Evolutionary conservation across 2,888 invertebrate genomes (phyloP).

Genomic region (Parascotia fuliginaria): DNA sequence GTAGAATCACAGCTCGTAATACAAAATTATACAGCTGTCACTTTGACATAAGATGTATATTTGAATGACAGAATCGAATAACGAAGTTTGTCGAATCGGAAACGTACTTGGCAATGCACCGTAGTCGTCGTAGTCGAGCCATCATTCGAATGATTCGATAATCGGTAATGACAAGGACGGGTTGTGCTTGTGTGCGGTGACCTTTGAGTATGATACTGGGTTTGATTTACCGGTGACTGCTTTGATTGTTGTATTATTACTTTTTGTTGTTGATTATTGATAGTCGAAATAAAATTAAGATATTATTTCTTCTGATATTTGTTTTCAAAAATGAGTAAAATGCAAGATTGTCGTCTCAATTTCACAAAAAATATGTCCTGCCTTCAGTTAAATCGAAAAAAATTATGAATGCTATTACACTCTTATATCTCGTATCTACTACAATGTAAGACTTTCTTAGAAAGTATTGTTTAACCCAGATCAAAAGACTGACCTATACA

Average conservation of each 20-base stretch:
- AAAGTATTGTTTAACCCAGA: too few species aligned
- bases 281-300: slow-evolving; percentile 16
- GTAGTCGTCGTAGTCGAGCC: slow-evolving; percentile 52
- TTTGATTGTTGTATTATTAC: slow-evolving; percentile 44
- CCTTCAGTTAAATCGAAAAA: too few species aligned
- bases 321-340: slow-evolving; percentile 2
- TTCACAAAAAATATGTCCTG: neutral
- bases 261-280: slow-evolving; percentile 34
- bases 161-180: slow-evolving; percentile 69
- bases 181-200: slow-evolving; percentile 61
- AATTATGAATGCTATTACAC: too few species aligned
- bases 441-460: too few species aligned
- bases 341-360: neutral
- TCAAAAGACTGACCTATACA: too few species aligned
- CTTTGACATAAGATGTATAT: slow-evolving; percentile 40
- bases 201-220: slow-evolving; percentile 57
- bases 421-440: too few species aligned
- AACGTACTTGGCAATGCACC: slow-evolving; percentile 54
- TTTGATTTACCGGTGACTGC: slow-evolving; percentile 42
- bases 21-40: slow-evolving; percentile 37
- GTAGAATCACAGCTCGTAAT: slow-evolving; percentile 40
- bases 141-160: slow-evolving; percentile 74
- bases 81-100: slow-evolving; percentile 54
- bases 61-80: slow-evolving; percentile 33
- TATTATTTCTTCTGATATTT: slow-evolving; percentile 6